phyloP scores from a whole-genome alignment of 2,797 vertebrate genomes.

The Spea hammondii region DNA sequence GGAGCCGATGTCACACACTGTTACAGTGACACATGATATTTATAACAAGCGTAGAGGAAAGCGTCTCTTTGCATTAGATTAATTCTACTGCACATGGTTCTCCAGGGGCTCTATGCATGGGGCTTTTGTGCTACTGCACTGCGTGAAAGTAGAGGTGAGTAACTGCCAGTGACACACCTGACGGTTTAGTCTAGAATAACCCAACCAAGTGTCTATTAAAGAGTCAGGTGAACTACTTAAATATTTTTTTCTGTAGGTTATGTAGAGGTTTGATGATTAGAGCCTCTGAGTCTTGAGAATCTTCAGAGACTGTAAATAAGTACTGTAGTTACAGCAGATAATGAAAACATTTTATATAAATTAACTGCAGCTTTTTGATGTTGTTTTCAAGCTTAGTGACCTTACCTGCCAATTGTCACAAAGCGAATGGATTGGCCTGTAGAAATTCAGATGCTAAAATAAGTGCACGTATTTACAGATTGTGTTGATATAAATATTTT shows the following conservation, averaged over 20 bases:
- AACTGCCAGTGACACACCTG: slow-evolving; percentile 6
- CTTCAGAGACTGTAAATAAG: too few relatives aligned
- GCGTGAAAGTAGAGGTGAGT: background rate
- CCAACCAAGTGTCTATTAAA: background rate
- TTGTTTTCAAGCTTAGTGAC: too few relatives aligned
- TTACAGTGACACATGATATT: slow-evolving; percentile 63
- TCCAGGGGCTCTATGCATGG: slow-evolving; percentile 39
- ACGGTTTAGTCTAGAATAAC: background rate
- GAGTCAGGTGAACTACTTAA: background rate
- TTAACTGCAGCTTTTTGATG: too few relatives aligned
- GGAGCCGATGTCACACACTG: slow-evolving; percentile 64
- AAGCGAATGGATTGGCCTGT: too few relatives aligned
- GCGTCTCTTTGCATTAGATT: slow-evolving; percentile 61
- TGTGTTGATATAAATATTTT: too few relatives aligned
- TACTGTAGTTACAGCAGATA: too few relatives aligned
- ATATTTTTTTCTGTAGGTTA: background rate
- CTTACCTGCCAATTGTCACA: too few relatives aligned
- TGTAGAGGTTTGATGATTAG: too few relatives aligned
- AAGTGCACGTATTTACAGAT: too few relatives aligned
- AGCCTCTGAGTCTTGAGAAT: too few relatives aligned
- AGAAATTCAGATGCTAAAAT: too few relatives aligned
- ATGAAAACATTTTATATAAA: too few relatives aligned
- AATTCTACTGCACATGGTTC: slow-evolving; percentile 54
- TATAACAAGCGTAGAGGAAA: slow-evolving; percentile 68
- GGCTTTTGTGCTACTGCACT: background rate